Base-by-base conservation (phyloP, 1,140 invertebrate genomes). In the Pararge aegeria region DNA sequence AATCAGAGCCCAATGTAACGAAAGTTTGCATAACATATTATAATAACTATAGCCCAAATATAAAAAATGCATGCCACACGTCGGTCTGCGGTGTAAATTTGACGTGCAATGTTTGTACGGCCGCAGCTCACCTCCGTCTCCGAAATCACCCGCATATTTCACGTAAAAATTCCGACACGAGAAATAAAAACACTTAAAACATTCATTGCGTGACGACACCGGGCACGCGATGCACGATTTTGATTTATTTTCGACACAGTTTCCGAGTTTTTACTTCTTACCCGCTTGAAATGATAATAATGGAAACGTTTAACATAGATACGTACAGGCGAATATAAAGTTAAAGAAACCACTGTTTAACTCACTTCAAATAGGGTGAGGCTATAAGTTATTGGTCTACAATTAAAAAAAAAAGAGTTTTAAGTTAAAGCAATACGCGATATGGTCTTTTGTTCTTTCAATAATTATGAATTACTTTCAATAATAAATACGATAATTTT, bases 151-250 rank as follows among this genome's bases (percentile, higher is more conserved):
- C 55, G 66, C 58, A 75, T 73, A 77, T 74, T 75, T 75, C 61
- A 79, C 54, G 52, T 57, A 70, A 77, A 34, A 34, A 73, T 74
- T 67, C 70, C 63, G 57, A 15, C 50, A 59, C 50, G 68, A 67
- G 49, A 59, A 70, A 75, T 68, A 68, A 78, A 68, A 75, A 68
- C 73, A 70, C 68, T 72, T 75, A 34, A 67, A 60, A 53, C 49
- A 44, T 70, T 51, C 68, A 70, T 82, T 70, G 79, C 77, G 79
- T 82, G 77, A 73, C 73, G 57, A 66, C 60, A 62, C 9, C 10
- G 24, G 18, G 52, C 79, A 82, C 79, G 77, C 79, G 65, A 82
- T 67, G 55, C 60, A 75, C 67, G 63, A 72, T 76, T 80, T 77
- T 75, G 73, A 73, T 78, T 78, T 68, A 72, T 72, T 51, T 66